phyloP scores from a whole-genome alignment of 1,140 invertebrate species.

The Dysdera silvatica region DNA sequence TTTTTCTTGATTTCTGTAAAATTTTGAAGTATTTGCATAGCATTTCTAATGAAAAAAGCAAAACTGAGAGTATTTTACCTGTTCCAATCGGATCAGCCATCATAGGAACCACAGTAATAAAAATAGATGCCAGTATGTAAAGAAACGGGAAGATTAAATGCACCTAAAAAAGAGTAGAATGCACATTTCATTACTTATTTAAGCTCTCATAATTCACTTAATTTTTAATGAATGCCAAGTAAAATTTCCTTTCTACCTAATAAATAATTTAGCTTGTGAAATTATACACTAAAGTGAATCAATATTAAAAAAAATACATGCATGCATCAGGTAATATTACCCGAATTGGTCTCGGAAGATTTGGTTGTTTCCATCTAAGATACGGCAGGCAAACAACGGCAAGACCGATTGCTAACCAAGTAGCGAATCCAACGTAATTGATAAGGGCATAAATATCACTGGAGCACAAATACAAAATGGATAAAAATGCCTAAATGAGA shows the following conservation, averaged over 20 bases:
- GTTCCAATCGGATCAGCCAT: constrained; percentile 86
- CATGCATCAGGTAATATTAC: constrained; percentile 53
- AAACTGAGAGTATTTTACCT: no score
- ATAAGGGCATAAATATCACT: constrained; percentile 93
- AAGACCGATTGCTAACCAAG: constrained; percentile 94
- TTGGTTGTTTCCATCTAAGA: constrained; percentile 81
- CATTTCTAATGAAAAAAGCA: no score
- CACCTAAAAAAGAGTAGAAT: constrained; percentile 40
- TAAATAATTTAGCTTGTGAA: no score
- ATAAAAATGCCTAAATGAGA: constrained; percentile 70
- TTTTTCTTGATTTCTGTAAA: no score
- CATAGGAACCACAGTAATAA: constrained; percentile 90
- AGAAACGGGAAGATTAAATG: constrained; percentile 78
- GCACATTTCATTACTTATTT: no score
- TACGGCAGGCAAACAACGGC: constrained; percentile 88
- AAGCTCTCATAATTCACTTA: no score
- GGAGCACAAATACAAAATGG: constrained; percentile 82
- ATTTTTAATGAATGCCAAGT: no score
- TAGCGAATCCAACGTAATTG: constrained; percentile 97
- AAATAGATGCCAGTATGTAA: constrained; percentile 82
- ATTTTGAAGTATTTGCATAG: no score
- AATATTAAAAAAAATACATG: neutral
- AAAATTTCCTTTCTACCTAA: no score
- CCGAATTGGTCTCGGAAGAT: constrained; percentile 82
- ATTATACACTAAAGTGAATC: no score